Evolutionary conservation across 2,797 vertebrate species (phyloP).

Genomic region (Etheostoma perlongum): DNA sequence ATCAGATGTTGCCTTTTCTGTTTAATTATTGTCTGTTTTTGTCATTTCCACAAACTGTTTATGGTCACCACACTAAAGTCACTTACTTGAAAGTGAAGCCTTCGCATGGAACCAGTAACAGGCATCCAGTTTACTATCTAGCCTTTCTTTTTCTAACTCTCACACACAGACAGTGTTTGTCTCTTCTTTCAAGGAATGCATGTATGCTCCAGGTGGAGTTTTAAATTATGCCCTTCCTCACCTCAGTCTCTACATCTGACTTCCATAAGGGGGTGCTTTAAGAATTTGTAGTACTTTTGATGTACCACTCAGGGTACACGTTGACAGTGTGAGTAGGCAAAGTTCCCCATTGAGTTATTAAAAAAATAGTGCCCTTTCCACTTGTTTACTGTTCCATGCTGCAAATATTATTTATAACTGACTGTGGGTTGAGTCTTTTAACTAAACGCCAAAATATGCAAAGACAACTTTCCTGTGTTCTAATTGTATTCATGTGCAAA

Average conservation of each 20-base stretch:
- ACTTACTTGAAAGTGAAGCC: background rate
- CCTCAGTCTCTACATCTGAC: slow-evolving; percentile 35
- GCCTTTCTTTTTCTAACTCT: background rate
- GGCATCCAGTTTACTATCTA: background rate
- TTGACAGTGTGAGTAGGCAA: background rate
- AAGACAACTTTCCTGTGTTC: background rate
- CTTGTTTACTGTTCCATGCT: slow-evolving; percentile 13
- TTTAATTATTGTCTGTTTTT: slow-evolving; percentile 5
- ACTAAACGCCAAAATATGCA: slow-evolving; percentile 21
- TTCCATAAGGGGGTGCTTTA: slow-evolving; percentile 12
- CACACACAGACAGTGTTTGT: background rate
- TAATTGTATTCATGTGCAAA: background rate
- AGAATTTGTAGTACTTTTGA: slow-evolving; percentile 18
- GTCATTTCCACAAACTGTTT: background rate
- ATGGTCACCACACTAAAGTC: background rate
- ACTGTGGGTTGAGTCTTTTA: slow-evolving; percentile 24
- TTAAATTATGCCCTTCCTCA: slow-evolving; percentile 15
- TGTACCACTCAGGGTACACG: background rate
- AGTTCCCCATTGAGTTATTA: background rate
- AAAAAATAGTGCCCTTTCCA: background rate
- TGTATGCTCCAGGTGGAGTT: slow-evolving; percentile 61
- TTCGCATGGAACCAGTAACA: background rate
- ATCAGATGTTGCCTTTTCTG: slow-evolving; percentile 72
- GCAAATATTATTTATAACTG: slow-evolving; percentile 8
- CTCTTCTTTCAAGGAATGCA: slow-evolving; percentile 16